Base-by-base conservation (phyloP, 2,888 invertebrate species). In the Pogonocherus hispidulus region DNA sequence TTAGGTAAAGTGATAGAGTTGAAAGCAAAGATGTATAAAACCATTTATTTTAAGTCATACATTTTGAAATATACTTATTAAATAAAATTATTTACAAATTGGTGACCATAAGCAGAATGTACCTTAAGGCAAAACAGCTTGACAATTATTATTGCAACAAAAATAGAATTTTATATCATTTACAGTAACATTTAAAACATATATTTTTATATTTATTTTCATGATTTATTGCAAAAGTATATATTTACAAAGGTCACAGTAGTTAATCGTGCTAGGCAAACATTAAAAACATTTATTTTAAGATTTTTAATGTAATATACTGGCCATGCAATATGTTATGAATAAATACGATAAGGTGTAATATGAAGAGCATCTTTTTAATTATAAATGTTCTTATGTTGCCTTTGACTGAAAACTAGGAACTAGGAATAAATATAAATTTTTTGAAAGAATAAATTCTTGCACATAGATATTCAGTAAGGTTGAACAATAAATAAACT, bases 21-120 rank as follows among this genome's bases (percentile, higher is more conserved):
- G 18, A 55, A 3, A 19, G 18, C 55, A 32, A 3, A 6, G 19
- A 27, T 51, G 35, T 62, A 62, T 14, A 62, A 62, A 62, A 62
- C 62, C 62, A 62, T 62, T 62, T 62, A 62, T 46, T 62, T 35
- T 62, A 23, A 47, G 51, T 62, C 51, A 62, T 62, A 62, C 62
- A 62, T 49, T 22, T 51, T 62, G 51, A 49, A 47, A 62, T 41
- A 62, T 4, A 35, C 49, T 55, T 52, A 32, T 22, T 49, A 51
- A 62, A 19, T 51, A 47, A 55, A 47, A 47, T 37, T 62, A 62
- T 51, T 35, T 62, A 62, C 62, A 62, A 5, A 37, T 51, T 62
- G 62, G 37, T 62, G 35, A 51, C 20, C 59, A 27, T 46, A 37
- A 51, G 59, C 46, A 59, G 62, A 62, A 62, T 62, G 62, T 62